Evolutionary conservation across 35 echinoderm and acorn worm genomes (phyloP).

Genomic region (Diadema setosum): DNA sequence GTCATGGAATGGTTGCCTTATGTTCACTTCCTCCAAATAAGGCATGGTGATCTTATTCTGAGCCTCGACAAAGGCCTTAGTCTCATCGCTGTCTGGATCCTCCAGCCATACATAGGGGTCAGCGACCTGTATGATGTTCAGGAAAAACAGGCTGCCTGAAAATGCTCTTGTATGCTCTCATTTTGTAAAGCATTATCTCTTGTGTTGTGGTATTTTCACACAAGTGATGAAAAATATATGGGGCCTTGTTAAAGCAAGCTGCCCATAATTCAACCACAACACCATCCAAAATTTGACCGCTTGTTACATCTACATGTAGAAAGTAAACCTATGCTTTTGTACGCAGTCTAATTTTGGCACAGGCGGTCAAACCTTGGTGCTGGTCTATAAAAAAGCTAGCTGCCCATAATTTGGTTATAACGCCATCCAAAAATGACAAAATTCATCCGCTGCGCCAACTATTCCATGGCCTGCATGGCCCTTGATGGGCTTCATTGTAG

Average conservation of each 20-base stretch:
- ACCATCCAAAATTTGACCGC: neutral
- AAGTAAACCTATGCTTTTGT: too few species aligned
- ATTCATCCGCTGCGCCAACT: too few species aligned
- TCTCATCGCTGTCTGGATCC: slow-evolving; percentile 90
- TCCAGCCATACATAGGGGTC: slow-evolving; percentile 93
- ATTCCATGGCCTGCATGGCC: too few species aligned
- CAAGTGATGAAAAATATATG: neutral
- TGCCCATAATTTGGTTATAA: too few species aligned
- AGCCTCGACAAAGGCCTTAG: slow-evolving; percentile 94
- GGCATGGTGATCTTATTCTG: slow-evolving; percentile 94
- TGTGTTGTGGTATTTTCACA: neutral
- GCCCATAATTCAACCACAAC: neutral
- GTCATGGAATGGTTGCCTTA: slow-evolving; percentile 68
- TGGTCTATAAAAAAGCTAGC: too few species aligned
- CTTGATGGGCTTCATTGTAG: too few species aligned
- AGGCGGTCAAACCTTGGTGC: too few species aligned
- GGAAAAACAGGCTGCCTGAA: neutral
- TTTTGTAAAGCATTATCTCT: too few species aligned
- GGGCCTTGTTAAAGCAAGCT: neutral
- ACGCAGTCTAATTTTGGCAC: too few species aligned
- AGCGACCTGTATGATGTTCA: slow-evolving; percentile 27
- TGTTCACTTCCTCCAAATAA: slow-evolving; percentile 74
- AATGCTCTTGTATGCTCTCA: too few species aligned
- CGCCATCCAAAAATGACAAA: too few species aligned
- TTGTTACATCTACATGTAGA: neutral